phyloP scores from a whole-genome alignment of 2,888 invertebrate species.

The Nowickia ferox region DNA sequence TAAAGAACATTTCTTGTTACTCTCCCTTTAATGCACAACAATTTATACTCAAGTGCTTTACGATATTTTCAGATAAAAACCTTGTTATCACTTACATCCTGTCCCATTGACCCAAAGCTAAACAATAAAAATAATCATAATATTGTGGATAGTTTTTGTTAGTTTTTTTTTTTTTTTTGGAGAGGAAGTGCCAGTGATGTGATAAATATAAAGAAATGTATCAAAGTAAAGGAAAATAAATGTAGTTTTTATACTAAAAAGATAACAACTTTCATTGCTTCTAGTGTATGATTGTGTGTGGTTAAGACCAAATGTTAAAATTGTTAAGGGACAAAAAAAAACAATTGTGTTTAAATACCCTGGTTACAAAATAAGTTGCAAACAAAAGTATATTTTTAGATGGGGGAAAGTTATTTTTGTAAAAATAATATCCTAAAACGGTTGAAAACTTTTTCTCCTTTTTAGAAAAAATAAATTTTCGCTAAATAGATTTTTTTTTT shows the following conservation, averaged over 20 bases:
- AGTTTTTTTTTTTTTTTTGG: background rate
- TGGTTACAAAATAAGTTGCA: no score
- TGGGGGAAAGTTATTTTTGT: no score
- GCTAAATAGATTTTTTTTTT: no score
- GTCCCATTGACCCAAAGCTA: constrained; percentile 3
- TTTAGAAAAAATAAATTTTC: no score
- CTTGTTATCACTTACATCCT: background rate
- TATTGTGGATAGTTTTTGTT: background rate
- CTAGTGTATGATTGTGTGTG: background rate
- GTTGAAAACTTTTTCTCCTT: no score
- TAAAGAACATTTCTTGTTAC: no score
- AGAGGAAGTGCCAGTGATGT: constrained; percentile 15
- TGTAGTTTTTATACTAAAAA: background rate
- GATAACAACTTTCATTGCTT: background rate
- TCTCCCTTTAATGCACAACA: background rate
- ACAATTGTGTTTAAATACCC: no score
- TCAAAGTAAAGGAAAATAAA: background rate
- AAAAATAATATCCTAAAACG: no score
- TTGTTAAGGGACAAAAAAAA: no score
- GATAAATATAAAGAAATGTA: background rate
- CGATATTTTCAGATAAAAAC: background rate
- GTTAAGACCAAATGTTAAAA: no score
- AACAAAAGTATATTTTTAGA: no score
- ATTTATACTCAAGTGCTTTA: background rate
- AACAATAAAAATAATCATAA: constrained; percentile 55